Evolutionary conservation across 2,888 invertebrate species (phyloP), one percentile per base, ranked within the genome.

Genomic region (Salticus scenicus): DNA sequence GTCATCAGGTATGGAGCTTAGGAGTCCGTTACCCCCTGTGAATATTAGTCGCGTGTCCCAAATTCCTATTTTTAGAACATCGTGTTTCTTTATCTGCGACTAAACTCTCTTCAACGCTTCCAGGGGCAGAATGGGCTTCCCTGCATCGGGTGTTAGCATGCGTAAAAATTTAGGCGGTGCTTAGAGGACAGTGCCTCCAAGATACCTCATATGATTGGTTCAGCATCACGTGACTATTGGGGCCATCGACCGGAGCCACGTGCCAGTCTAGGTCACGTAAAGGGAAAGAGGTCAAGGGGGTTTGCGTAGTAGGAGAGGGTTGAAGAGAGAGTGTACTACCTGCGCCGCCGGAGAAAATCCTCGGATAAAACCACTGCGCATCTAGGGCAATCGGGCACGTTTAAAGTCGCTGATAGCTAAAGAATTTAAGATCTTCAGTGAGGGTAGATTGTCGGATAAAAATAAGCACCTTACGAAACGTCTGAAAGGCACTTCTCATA

Each of bases 231-330:
- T 74, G 67, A 74, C 57, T 69, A 8, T 47, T 66, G 66, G 66
- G 72, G 83, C 47, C 83, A 76, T 83, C 83, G 83, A 83, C 83
- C 83, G 77, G 0, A 64, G 66, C 66, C 83, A 83, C 83, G 83
- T 83, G 83, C 83, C 83, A 72, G 72, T 72, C 66, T 76, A 30
- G 83, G 83, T 83, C 83, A 71, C 76, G 83, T 76, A 76, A 71
- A n/a, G 47, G 27, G 57, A 75, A 42, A 24, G 64, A 75, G 81
- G 67, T 51, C 37, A 66, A 63, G 66, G 79, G 79, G 79, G 12
- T 28, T 31, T 47, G 5, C n/a, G 51, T 28, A 24, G 20, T 31
- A 51, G 51, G 12, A 80, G 70, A 69, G 69, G n/a, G 41, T 33
- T 31, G 14, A n/a, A 41, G 4, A 41, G 73, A 27, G 24, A 41